Evolutionary conservation across 53 echinoderm and acorn worm genomes (phyloP).

Genomic region (Astropecten irregularis): DNA sequence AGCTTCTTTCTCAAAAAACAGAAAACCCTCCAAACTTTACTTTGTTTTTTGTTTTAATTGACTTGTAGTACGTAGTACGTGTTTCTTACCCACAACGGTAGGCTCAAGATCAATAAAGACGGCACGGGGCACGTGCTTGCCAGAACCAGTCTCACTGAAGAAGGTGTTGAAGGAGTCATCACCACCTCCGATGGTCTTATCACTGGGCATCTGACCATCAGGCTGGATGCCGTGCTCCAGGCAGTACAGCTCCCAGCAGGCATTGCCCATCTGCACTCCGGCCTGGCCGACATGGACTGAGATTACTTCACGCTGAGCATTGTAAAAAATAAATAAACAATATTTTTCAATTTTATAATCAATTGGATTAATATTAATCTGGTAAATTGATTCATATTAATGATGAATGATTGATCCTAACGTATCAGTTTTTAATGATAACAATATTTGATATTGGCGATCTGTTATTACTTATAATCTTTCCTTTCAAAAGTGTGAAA

Average conservation of each 20-base stretch:
- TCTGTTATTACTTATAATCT: too few species aligned
- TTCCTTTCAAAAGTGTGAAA: too few species aligned
- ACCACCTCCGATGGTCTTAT: conserved; percentile 69
- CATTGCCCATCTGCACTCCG: conserved; percentile 92
- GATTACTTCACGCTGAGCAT: conserved; percentile 54
- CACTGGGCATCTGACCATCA: conserved; percentile 92
- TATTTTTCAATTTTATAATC: too few species aligned
- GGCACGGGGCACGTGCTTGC: conserved; percentile 47
- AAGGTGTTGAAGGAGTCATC: conserved; percentile 62
- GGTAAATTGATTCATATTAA: too few species aligned
- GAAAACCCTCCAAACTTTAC: too few species aligned
- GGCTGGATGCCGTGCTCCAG: conserved; percentile 92
- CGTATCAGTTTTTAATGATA: too few species aligned
- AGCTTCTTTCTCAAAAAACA: too few species aligned
- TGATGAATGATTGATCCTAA: too few species aligned
- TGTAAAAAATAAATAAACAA: too few species aligned
- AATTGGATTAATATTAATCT: too few species aligned
- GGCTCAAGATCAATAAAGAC: conserved; percentile 55
- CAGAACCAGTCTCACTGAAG: conserved; percentile 56
- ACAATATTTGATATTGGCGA: too few species aligned
- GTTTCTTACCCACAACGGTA: conserved; percentile 30
- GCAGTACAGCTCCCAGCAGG: conserved; percentile 94
- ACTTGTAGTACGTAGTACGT: neutral
- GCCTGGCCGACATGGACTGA: conserved; percentile 90
- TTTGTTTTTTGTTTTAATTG: too few species aligned